Base-by-base conservation (phyloP, 1,140 invertebrate species). In the Saccostrea echinata region DNA sequence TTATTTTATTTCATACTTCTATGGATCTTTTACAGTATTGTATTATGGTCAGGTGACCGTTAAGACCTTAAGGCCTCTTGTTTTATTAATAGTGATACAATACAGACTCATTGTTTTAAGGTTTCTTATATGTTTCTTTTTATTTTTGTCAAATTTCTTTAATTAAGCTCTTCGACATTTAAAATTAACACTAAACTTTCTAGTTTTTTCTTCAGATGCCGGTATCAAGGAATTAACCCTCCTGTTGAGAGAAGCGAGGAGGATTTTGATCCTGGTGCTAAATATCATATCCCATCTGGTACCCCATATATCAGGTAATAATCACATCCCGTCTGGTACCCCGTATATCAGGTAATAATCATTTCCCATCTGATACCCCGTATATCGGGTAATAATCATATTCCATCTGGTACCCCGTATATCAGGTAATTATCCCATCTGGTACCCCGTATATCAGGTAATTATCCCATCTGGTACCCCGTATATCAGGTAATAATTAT, bases 241-340 rank as follows among this genome's bases (percentile, higher is more conserved):
- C 94, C 94, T 27, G 90, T 94, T 16, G 81, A 91, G 55, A 85
- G 94, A 88, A 90, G 84, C 18, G 90, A 90, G 85, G 89, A 92
- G 0, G 94, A 95, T 86, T 95, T 95, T 91, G 94, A 95, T 86
- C 92, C 94, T 13, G 94, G 94, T 18, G 91, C 94, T 9, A 95
- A 95, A 86, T 95, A 92, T 76, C 94, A 95, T 88, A 91, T 95
- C 24, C 90, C 94, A 51, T 90, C 81, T n/a, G 92, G 93, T 84
- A 91, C 91, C 35, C 92, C 94, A 12, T 95, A 94, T 87, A 93
- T 94, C 82, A 92, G 94, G 93, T 95, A 90, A 71, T n/a, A n/a
- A 71, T 71, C 21, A 30, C 21, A 8, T 21, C 21, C 6, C 12
- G 12, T 8, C 52, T 53, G 71, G 33, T 35, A 51, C 24, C 27